Evolutionary conservation across 2,797 vertebrate genomes (phyloP), one percentile per base, ranked within the genome.

Genomic region (Sciurus vulgaris): DNA sequence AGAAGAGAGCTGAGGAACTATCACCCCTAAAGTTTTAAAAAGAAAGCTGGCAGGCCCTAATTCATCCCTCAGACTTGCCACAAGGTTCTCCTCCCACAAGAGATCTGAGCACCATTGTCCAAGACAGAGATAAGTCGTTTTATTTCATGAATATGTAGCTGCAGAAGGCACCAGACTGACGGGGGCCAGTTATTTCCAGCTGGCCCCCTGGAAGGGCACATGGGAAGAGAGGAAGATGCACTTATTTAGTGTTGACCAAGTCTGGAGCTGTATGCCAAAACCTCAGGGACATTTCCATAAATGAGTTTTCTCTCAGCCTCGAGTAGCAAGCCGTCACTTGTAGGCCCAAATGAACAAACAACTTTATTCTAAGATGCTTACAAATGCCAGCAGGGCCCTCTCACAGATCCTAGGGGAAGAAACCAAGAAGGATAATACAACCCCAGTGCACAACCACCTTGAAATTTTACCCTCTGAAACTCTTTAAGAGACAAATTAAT

Each of bases 101-200:
- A 95, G 70, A 96, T 96, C 91, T 86, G 84, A 95, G 93, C 56
- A 30, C 89, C 84, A 67, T 18, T 95, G 84, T 77, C 95, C 61
- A 54, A 86, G 72, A 77, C 9, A 94, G 67, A 91, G 77, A 91
- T 56, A 96, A 96, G 84, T 79, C 22, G 38, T 41, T 73, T 90
- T 24, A 63, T 95, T 97, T 96, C 95, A 96, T 76, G 94, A 97
- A 93, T 93, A 96, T 87, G 69, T 41, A 89, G 91, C 83, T 74
- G 56, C 69, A 30, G 1, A 84, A 76, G 79, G 88, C 83, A 94
- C 94, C 89, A 65, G 79, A 63, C 85, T 69, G 95, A 79, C 24
- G 82, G 20, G 94, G 65, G 35, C 81, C 44, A 38, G 86, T 92
- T 95, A 97, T 96, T 95, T 91, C 69, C 44, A 49, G 93, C 88